Percentiles rank a stretch among this genome's conserved stretches.
phyloP scores from a whole-genome alignment of 2,797 vertebrate genomes.

The Neostethus bicornis region DNA sequence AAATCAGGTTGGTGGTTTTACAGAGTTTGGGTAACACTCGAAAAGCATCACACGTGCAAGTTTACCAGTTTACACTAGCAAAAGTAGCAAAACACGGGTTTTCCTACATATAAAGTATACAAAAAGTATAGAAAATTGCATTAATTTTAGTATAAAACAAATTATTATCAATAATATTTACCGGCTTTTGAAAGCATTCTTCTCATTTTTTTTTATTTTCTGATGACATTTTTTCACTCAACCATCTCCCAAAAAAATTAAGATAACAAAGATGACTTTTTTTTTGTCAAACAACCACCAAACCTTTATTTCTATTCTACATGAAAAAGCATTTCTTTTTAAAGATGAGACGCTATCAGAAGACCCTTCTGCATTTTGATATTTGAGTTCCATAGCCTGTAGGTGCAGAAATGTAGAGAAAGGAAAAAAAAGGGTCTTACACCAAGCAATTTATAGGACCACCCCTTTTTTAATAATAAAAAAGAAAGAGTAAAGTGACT shows the following conservation, averaged over 20 bases:
- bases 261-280: constrained; percentile 6
- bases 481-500: constrained; percentile 53
- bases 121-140: too few species aligned
- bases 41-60: too few species aligned
- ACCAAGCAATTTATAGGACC: constrained; percentile 56
- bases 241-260: not conserved
- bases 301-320: constrained; percentile 49
- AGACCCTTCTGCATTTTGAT: constrained; percentile 61
- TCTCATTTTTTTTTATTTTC: constrained; percentile 15
- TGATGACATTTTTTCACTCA: constrained; percentile 21
- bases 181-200: constrained; percentile 15
- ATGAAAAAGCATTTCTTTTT: constrained; percentile 51
- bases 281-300: constrained; percentile 24
- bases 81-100: too few species aligned
- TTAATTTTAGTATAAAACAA: too few species aligned
- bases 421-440: constrained; percentile 60
- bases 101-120: too few species aligned
- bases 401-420: constrained; percentile 57
- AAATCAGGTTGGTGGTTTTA: constrained; percentile 74
- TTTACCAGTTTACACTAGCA: too few species aligned
- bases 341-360: constrained; percentile 60
- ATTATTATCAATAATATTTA: constrained; percentile 20
- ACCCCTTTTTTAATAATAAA: constrained; percentile 29
- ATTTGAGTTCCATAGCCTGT: constrained; percentile 19
- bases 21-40: constrained; percentile 50